Base-by-base conservation (phyloP, 2,888 invertebrate species). In the Drosophila meridiana region DNA sequence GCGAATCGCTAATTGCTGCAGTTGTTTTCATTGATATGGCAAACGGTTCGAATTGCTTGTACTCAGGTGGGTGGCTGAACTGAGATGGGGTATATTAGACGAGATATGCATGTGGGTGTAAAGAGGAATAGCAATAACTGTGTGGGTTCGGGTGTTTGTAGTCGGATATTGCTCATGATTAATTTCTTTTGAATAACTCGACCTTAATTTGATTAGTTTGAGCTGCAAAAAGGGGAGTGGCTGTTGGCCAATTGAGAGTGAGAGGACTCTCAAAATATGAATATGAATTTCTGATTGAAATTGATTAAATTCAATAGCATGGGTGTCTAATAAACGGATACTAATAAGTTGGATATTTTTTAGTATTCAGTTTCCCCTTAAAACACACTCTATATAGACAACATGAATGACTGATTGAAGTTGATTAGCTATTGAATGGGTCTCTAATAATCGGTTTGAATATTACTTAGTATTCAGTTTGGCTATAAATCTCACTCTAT, bases 1-100 rank as follows among this genome's bases (percentile, higher is more conserved):
- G 53, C 28, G 14, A 38, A 55, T 14, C 13, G 34, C 53, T 50
- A 64, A 48, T 48, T 65, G 61, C 40, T 28, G 48, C 61, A 61
- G 20, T 61, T 61, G 14, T 38, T 36, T 55, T 55, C 53, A 55
- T 38, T 55, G 53, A 55, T 38, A 55, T 38, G 26, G 53, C 36
- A 55, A 55, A 36, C 52, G 52, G 20, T 38, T 28, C 8, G 4
- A 55, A 38, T 38, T 55, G 36, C 53, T 14, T 3, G 11, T 28
- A 38, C 28, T 14, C 53, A 7, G 11, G 11, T 14, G 8, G 36
- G 8, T 53, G 53, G 6, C 5, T 11, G 14, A 6, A 6, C n/a
- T 38, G 13, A 36, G 26, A 3, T n/a, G n/a, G 30, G n/a, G 20
- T 20, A 52, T 34, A 7, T 32, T 20, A 9, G 48, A 7, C 42